A percentile compares a stretch with the other conserved stretches of the same genome.
These are phyloP conservation scores for Meloidogyne floridensis DNA, from an alignment of 1,140 invertebrate genomes.

Conservation along the genomic window DNA sequence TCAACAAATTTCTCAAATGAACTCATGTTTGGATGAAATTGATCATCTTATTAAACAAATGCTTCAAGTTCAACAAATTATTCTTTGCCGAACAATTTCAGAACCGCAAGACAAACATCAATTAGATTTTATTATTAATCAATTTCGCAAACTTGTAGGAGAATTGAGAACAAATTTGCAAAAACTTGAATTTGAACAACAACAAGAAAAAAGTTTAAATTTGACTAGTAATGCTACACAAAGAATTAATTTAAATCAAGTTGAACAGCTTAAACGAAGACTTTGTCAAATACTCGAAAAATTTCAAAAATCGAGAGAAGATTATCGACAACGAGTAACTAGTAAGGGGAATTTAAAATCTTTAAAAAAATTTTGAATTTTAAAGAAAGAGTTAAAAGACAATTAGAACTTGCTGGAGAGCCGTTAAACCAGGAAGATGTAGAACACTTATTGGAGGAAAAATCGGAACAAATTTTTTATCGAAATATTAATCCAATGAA, in stretches of 20 bases:
- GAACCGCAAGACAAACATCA: slow-evolving; percentile 32
- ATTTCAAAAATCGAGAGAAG: slow-evolving; percentile 48
- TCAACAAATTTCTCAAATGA: slow-evolving; percentile 19
- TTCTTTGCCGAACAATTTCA: slow-evolving; percentile 13
- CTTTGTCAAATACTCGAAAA: slow-evolving; percentile 41
- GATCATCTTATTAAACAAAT: slow-evolving; percentile 15
- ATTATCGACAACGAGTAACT: slow-evolving; percentile 48
- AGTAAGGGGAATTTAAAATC: slow-evolving; percentile 29
- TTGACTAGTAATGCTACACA: slow-evolving; percentile 27
- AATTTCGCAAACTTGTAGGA: slow-evolving; percentile 46
- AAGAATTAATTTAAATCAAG: slow-evolving; percentile 50
- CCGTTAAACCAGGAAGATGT: slow-evolving; percentile 36
- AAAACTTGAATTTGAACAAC: slow-evolving; percentile 34
- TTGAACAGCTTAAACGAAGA: slow-evolving; percentile 41
- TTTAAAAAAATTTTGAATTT: neutral
- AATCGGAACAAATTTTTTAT: slow-evolving; percentile 51
- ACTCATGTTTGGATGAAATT: slow-evolving; percentile 18
- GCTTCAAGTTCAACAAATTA: slow-evolving; percentile 20
- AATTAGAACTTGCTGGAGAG: slow-evolving; percentile 48
- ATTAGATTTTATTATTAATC: slow-evolving; percentile 46
- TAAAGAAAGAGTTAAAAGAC: slow-evolving; percentile 50
- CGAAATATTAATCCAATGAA: slow-evolving; percentile 43
- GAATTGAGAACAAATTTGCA: slow-evolving; percentile 36
- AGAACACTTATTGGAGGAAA: slow-evolving; percentile 49
- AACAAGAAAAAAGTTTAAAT: neutral